A percentile compares a stretch with the other conserved stretches of the same genome.
Conservation (phyloP, 2,797 vertebrate species). For the Pseudochirops corinnae region DNA sequence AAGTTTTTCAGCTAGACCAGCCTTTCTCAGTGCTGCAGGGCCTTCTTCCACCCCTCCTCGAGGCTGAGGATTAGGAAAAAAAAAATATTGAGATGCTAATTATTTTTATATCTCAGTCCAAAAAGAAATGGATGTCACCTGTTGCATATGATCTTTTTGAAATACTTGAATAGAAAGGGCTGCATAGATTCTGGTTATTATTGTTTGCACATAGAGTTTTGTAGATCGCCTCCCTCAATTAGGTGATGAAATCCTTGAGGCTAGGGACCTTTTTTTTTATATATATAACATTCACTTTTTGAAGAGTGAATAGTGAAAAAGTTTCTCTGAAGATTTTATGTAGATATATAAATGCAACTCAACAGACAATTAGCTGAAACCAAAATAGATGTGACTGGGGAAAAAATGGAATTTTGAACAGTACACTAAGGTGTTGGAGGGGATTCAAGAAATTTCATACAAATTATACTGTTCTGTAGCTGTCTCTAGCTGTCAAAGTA, state of each 20-base stretch:
- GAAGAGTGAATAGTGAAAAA: not conserved
- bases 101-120: not conserved
- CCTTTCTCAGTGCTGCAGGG: no score
- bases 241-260: not conserved
- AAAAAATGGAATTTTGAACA: no score
- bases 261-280: not conserved
- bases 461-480: not conserved
- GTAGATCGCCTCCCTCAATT: not conserved
- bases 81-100: not conserved
- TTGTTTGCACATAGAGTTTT: not conserved
- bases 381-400: not conserved
- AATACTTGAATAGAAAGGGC: not conserved
- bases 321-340: not conserved
- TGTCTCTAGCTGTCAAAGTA: not conserved
- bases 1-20: no score
- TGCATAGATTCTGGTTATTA: not conserved
- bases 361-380: not conserved
- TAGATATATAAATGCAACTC: not conserved
- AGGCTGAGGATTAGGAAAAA: slow-evolving; percentile 50
- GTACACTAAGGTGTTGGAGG: no score
- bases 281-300: not conserved
- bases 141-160: not conserved
- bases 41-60: no score
- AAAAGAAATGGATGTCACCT: not conserved
- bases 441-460: no score